A percentile compares a stretch with the other conserved stretches of the same genome.
Evolutionary conservation across 1,140 invertebrate genomes (phyloP).

Genomic region (Brachionus rubens): DNA sequence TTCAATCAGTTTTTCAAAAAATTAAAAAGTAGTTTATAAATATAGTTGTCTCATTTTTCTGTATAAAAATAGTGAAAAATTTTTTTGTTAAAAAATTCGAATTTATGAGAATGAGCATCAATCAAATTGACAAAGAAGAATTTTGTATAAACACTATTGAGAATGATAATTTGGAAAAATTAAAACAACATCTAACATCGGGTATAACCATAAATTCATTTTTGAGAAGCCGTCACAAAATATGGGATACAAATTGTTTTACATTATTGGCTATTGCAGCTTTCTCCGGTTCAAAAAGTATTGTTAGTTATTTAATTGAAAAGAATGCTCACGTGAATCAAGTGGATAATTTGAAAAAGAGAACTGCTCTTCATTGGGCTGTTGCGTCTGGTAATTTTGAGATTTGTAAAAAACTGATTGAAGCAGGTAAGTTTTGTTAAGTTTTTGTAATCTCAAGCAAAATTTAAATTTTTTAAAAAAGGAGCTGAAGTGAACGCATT

Average conservation of each 20-base stretch:
- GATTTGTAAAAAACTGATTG: slow-evolving; percentile 50
- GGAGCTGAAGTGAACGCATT: slow-evolving; percentile 49
- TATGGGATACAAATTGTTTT: slow-evolving; percentile 39
- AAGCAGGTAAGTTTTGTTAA: not conserved
- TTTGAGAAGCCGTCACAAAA: slow-evolving; percentile 1
- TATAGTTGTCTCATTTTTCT: too few species aligned
- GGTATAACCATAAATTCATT: slow-evolving; percentile 30
- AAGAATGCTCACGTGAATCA: slow-evolving; percentile 50
- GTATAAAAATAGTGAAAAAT: not conserved
- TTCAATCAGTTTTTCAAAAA: not conserved
- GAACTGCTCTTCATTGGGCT: slow-evolving; percentile 57
- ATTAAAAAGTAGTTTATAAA: not conserved
- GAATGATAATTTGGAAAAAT: slow-evolving; percentile 39
- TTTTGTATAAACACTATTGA: slow-evolving; percentile 16
- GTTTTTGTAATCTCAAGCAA: too few species aligned
- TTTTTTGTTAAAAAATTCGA: not conserved
- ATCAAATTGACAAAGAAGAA: slow-evolving; percentile 39
- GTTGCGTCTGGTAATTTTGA: slow-evolving; percentile 53
- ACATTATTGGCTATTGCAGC: slow-evolving; percentile 1
- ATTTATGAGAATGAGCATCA: slow-evolving; percentile 32
- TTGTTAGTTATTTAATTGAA: slow-evolving; percentile 43
- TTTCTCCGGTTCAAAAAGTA: slow-evolving; percentile 8
- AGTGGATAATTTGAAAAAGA: slow-evolving; percentile 57
- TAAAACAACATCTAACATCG: not conserved
- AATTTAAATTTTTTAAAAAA: not conserved